These are phyloP conservation scores for Atrina japonica DNA, from an alignment of 2,888 invertebrate species.

Conservation along the genomic window DNA sequence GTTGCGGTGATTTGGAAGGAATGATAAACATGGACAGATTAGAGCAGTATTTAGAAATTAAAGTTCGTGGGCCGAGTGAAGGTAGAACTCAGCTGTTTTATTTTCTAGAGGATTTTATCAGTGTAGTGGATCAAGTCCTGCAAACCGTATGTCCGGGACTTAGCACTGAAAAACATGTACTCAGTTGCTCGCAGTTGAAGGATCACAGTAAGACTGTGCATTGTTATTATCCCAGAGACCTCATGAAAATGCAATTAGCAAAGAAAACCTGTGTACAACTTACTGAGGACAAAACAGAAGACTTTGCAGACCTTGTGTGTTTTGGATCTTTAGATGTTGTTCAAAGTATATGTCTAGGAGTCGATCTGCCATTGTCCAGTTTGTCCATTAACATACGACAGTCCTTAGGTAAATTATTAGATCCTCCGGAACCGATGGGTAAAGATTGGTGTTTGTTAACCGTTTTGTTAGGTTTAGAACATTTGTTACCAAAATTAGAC, in stretches of 20 bases:
- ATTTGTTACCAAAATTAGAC: conserved; percentile 83
- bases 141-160: conserved; percentile 86
- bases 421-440: conserved; percentile 83
- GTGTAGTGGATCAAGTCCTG: conserved; percentile 85
- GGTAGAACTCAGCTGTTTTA: conserved; percentile 82
- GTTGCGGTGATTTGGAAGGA: conserved; percentile 86
- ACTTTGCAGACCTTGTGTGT: conserved; percentile 84
- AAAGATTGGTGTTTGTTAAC: conserved; percentile 84
- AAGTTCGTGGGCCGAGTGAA: conserved; percentile 85
- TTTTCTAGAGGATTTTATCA: conserved; percentile 86
- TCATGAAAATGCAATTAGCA: conserved; percentile 80
- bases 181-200: conserved; percentile 82
- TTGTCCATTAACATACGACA: conserved; percentile 84
- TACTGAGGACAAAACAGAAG: conserved; percentile 82
- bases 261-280: conserved; percentile 80
- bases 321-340: conserved; percentile 83
- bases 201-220: conserved; percentile 67
- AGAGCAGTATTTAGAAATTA: conserved; percentile 84
- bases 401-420: conserved; percentile 81
- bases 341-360: conserved; percentile 82
- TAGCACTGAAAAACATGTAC: conserved; percentile 85
- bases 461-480: conserved; percentile 83
- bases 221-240: conserved; percentile 75
- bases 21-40: conserved; percentile 84
- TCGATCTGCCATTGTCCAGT: conserved; percentile 84